phyloP scores from a whole-genome alignment of 2,113 vertebrate genomes.

The Pygoscelis antarcticus region DNA sequence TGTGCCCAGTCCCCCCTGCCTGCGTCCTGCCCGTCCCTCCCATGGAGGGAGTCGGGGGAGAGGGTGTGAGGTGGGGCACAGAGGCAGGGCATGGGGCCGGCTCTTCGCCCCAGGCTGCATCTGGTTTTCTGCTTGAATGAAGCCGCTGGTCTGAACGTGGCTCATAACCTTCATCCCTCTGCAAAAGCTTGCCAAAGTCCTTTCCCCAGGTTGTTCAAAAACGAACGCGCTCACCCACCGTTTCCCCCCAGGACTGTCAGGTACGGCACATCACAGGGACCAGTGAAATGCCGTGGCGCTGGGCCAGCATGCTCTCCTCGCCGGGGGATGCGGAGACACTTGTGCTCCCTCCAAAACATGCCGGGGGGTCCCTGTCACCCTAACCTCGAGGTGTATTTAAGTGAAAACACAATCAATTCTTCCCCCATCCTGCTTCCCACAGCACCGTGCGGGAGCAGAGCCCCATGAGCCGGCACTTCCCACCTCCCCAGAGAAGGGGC shows the following conservation, averaged over 20 bases:
- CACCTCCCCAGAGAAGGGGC: not conserved
- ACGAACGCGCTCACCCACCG: fast-evolving
- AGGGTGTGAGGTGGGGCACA: not conserved
- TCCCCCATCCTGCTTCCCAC: not conserved
- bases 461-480: fast-evolving
- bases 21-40: fast-evolving
- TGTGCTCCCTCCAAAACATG: not conserved
- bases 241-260: not conserved
- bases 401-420: fast-evolving
- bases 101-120: not conserved
- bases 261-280: not conserved
- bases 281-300: fast-evolving
- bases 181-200: not conserved
- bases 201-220: not conserved
- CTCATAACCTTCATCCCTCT: not conserved
- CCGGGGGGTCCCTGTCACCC: not conserved
- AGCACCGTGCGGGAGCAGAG: fast-evolving
- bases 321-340: not conserved
- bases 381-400: not conserved
- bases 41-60: fast-evolving
- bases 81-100: not conserved
- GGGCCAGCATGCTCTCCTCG: fast-evolving
- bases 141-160: not conserved
- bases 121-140: not conserved
- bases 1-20: not conserved